These are phyloP conservation scores for Drosophila pachea DNA, from an alignment of 1,140 invertebrate genomes.

Conservation along the genomic window DNA sequence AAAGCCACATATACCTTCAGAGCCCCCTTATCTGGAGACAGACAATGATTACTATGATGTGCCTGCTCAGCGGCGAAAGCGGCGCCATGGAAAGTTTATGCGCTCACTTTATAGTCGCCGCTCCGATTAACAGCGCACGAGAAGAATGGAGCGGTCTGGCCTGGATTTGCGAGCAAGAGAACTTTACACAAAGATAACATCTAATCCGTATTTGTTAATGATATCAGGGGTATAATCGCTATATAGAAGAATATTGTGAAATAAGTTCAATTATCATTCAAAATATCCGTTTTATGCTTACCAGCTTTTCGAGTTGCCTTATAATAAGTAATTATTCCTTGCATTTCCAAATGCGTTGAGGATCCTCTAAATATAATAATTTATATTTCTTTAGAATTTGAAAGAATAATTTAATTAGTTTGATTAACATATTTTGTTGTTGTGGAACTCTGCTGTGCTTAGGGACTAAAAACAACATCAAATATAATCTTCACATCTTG, in stretches of 20 bases:
- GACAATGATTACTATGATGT: slow-evolving; percentile 30
- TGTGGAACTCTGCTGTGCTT: slow-evolving; percentile 54
- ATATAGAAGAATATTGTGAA: not conserved
- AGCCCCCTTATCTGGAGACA: slow-evolving; percentile 28
- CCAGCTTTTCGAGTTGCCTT: slow-evolving; percentile 12
- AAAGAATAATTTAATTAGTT: slow-evolving; percentile 22
- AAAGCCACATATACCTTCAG: not conserved
- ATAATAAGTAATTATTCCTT: slow-evolving; percentile 4
- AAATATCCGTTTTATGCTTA: no score
- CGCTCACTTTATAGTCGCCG: slow-evolving; percentile 59
- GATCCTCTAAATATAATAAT: no score
- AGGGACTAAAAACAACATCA: slow-evolving; percentile 74
- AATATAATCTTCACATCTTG: slow-evolving; percentile 51
- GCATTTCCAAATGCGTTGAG: not conserved
- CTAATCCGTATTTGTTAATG: no score
- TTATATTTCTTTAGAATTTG: no score
- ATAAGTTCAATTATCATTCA: slow-evolving; percentile 1
- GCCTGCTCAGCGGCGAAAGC: slow-evolving; percentile 39
- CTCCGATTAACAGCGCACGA: not conserved
- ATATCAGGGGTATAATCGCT: no score
- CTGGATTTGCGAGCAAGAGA: no score
- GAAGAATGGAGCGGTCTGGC: no score
- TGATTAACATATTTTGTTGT: slow-evolving; percentile 49
- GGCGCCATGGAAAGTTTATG: slow-evolving; percentile 40
- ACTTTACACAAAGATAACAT: no score